Base-by-base conservation (phyloP, 2,113 vertebrate genomes). In the Malaclemys terrapin region DNA sequence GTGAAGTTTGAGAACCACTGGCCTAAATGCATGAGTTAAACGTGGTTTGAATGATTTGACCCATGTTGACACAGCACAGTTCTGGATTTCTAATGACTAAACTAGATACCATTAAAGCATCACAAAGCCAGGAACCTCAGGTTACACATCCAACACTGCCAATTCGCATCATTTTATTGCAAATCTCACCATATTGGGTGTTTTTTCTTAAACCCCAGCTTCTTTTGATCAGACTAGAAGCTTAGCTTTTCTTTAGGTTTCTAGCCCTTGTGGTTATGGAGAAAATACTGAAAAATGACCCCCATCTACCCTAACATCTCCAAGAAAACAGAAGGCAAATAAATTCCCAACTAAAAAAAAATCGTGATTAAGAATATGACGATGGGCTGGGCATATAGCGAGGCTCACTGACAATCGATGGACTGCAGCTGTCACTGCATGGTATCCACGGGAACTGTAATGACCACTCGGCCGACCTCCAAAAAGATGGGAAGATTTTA, bases 281-380 rank as follows among this genome's bases (percentile, higher is more conserved):
- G 25, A 82, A 94, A 95, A 76, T 31, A 52, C 72, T 85, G 5
- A 62, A 87, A 93, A 88, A 42, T 10, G 0, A 82, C 4, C 20
- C 76, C 86, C 94, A 80, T 13, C 5, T 29, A 82, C 38, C 17
- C 13, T 45, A 52, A 93, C 88, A 25, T n/a, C 38, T 59, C 31
- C 85, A 87, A 78, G 35, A 76, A 35, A 42, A 3, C 38, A 56
- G 47, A n/a, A 93, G 80, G 4, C 1, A 92, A 8, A 80, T 65
- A 54, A 94, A 1, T 91, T 89, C 82, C 91, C 3, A 75, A 49
- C 1, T 3, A 79, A 89, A 87, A 85, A 87, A 89, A 94, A 94
- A 95, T 84, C 5, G 2, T n/a, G 90, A 80, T 13, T 82, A 38
- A 85, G 50, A 88, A 88, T 14, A 12, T 54, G 53, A 54, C 8